Evolutionary conservation across 2,113 vertebrate genomes (phyloP).

Genomic region (Dissostichus mawsoni): DNA sequence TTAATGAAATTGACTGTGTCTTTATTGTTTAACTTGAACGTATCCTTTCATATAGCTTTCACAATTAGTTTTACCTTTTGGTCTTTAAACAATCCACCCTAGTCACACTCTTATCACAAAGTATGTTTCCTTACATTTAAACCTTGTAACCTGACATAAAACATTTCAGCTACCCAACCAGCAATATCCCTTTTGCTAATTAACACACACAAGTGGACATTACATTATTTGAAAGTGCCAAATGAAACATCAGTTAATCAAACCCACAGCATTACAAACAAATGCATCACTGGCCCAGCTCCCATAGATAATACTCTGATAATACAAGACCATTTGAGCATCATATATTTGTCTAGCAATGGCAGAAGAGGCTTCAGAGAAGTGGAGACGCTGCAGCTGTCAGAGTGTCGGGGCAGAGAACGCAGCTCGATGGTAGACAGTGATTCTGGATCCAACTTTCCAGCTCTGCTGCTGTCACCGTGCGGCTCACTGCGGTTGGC

Average conservation of each 20-base stretch:
- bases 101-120: not conserved
- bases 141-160: not conserved
- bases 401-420: not conserved
- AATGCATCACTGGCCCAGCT: not conserved
- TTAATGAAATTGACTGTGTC: not conserved
- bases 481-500: slow-evolving; percentile 42
- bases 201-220: not conserved
- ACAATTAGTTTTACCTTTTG: not conserved
- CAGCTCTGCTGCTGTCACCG: slow-evolving; percentile 8
- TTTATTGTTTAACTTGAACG: not conserved
- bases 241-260: slow-evolving; percentile 1
- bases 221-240: not conserved
- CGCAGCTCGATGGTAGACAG: slow-evolving; percentile 12
- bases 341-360: not conserved
- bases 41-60: not conserved
- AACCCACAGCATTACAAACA: not conserved
- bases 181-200: not conserved
- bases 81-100: not conserved
- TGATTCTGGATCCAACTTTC: slow-evolving; percentile 31
- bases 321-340: no score
- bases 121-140: not conserved
- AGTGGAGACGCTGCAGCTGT: not conserved
- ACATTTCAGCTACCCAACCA: not conserved
- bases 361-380: not conserved
- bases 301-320: not conserved